Percentiles rank a stretch among this genome's conserved stretches.
These are phyloP conservation scores for Sigmodon hispidus DNA, from an alignment of 2,113 vertebrate genomes.

Conservation along the genomic window DNA sequence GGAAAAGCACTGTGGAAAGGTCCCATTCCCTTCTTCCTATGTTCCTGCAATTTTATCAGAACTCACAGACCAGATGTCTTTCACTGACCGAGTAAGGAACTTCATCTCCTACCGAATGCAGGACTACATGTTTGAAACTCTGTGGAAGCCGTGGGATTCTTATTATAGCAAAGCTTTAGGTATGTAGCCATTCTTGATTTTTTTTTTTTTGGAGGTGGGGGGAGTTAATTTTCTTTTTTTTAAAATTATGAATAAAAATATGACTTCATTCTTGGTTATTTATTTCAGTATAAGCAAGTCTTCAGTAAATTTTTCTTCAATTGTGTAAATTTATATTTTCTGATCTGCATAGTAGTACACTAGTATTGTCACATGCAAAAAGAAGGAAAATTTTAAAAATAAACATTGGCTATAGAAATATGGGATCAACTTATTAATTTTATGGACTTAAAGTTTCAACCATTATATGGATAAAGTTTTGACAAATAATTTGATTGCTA, in stretches of 20 bases:
- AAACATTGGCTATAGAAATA: neutral
- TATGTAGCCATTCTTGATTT: conserved; percentile 75
- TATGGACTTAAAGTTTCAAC: neutral
- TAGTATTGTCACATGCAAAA: neutral
- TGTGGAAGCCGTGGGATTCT: conserved; percentile 85
- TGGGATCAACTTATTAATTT: neutral
- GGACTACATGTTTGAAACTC: conserved; percentile 83
- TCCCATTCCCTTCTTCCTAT: conserved; percentile 86
- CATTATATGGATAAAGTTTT: neutral
- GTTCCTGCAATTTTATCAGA: conserved; percentile 84
- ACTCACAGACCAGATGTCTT: conserved; percentile 86
- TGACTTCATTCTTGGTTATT: neutral
- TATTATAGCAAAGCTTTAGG: conserved; percentile 86
- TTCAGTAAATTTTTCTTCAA: neutral
- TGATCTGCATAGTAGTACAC: neutral
- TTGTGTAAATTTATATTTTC: neutral
- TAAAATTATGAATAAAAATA: too few relatives aligned
- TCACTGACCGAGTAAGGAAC: conserved; percentile 86
- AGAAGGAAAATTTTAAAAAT: neutral
- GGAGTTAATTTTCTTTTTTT: too few relatives aligned
- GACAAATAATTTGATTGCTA: neutral
- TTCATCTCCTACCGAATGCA: conserved; percentile 85
- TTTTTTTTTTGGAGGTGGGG: too few relatives aligned
- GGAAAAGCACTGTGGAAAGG: conserved; percentile 87
- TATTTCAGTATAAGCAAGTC: neutral